Evolutionary conservation across 2,113 vertebrate genomes (phyloP), one percentile per base, ranked within the genome.

Genomic region (Hemiprocne comata): DNA sequence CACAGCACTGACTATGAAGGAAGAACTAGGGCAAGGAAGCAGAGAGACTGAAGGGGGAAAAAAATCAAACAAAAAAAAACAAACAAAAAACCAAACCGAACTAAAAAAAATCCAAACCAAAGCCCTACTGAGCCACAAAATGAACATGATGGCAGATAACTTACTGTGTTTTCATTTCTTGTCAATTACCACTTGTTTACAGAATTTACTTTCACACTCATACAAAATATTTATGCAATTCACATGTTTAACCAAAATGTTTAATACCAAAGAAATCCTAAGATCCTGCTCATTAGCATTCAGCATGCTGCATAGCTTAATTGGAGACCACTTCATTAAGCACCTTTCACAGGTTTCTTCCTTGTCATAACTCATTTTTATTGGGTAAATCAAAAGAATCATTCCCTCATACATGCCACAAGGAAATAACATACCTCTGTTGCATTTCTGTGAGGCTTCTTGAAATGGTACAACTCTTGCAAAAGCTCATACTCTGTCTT

Each of bases 401-500:
- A 57, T 36, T 72, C 65, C 53, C 38, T 62, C 40, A 33, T 10
- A 33, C 4, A 42, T 31, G 40, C 28, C 25, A 44, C 21, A 67
- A 78, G 72, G 54, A 89, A 94, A 87, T 20, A 76, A 10, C 71
- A 83, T 98, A 99, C 99, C 99, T 99, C 94, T 85, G 97, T 96
- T 38, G 98, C 95, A 74, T 98, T 94, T 60, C 84, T 90, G 10
- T 84, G 79, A 16, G 99, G 99, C 90, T 97, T 98, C 97, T 98
- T 98, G 98, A 99, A 99, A 88, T 88, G 98, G 97, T 99, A 99
- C 31, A 99, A 94, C 72, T 99, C 97, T 96, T 99, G 98, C 50
- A 99, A 98, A 88, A 99, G 98, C 87, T 97, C 67, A 71, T 98
- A 99, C 75, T 99, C 99, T 67, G 99, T 98, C 99, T 99, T 97